phyloP scores from a whole-genome alignment of 1,140 invertebrate species.

The Anthonomus grandis region DNA sequence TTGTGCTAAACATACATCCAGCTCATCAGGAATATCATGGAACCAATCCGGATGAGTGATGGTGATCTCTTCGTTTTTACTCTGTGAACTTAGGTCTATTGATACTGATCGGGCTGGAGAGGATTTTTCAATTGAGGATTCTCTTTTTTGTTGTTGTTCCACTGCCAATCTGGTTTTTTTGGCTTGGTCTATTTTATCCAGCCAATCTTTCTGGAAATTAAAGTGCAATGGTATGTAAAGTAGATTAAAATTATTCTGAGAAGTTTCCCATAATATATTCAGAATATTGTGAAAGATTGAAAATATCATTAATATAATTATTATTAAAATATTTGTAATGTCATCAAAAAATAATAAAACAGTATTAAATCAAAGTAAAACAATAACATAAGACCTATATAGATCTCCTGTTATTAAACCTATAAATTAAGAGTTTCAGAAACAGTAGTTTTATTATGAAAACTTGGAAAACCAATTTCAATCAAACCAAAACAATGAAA shows the following conservation, averaged over 20 bases:
- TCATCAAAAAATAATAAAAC: too few species aligned
- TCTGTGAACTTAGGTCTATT: conserved; percentile 49
- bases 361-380: too few species aligned
- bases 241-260: not conserved
- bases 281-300: too few species aligned
- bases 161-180: conserved; percentile 79
- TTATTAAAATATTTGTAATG: too few species aligned
- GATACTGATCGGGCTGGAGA: conserved; percentile 49
- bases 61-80: conserved; percentile 12
- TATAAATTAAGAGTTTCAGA: not conserved
- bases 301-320: too few species aligned
- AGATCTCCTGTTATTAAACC: too few species aligned
- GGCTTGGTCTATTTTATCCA: conserved; percentile 88
- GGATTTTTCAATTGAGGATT: conserved; percentile 46
- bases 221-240: conserved; percentile 3
- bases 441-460: not conserved
- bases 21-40: conserved; percentile 86
- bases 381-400: too few species aligned
- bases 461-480: not conserved
- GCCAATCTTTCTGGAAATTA: conserved; percentile 79
- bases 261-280: too few species aligned
- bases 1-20: conserved; percentile 96
- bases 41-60: conserved; percentile 79
- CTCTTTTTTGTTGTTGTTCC: conserved; percentile 60
- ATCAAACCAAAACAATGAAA: not conserved